Evolutionary conservation across 2,888 invertebrate species (phyloP).

Genomic region (Sepioteuthis lessoniana): DNA sequence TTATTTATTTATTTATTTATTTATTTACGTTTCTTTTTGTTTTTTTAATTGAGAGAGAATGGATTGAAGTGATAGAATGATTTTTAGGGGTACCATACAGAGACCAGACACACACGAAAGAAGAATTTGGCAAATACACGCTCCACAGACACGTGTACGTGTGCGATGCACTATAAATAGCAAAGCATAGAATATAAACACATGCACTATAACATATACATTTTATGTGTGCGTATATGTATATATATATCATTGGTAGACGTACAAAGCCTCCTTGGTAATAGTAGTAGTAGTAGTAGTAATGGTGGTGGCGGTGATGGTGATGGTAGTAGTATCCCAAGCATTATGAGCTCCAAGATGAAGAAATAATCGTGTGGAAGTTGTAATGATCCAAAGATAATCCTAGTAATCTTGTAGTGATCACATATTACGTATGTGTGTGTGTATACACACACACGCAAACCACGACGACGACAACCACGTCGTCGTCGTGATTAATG

Average conservation of each 20-base stretch:
- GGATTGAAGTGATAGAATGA: too few relatives aligned
- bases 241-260: not conserved
- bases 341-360: not conserved
- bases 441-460: not conserved
- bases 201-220: not conserved
- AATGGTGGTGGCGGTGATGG: not conserved
- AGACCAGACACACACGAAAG: too few relatives aligned
- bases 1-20: too few relatives aligned
- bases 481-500: not conserved
- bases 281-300: not conserved
- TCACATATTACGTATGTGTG: constrained; percentile 2
- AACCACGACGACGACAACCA: not conserved
- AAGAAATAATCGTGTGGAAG: not conserved
- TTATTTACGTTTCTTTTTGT: too few relatives aligned
- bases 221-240: not conserved
- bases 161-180: too few relatives aligned
- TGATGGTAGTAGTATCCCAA: not conserved
- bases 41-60: too few relatives aligned
- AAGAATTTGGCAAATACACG: too few relatives aligned
- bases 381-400: constrained; percentile 23
- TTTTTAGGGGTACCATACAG: too few relatives aligned
- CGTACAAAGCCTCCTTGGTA: not conserved
- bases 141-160: too few relatives aligned
- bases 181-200: not conserved
- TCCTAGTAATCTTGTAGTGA: constrained; percentile 17